Evolutionary conservation across 2,113 vertebrate species (phyloP).

Genomic region (Canis aureus): DNA sequence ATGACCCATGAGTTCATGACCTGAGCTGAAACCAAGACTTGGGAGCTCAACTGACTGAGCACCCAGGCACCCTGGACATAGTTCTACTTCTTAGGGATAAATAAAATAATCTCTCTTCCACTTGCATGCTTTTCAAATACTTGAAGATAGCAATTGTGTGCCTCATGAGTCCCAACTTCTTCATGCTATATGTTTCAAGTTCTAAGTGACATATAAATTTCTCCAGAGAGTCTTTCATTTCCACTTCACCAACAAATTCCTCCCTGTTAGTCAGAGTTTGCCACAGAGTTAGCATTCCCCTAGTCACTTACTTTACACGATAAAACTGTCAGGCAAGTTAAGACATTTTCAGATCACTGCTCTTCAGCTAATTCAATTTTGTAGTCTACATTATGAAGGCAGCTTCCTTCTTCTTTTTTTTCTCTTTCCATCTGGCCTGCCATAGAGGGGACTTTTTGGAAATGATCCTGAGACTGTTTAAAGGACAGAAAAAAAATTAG

Average conservation of each 20-base stretch:
- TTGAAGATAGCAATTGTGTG: neutral
- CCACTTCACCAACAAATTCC: neutral
- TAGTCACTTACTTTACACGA: neutral
- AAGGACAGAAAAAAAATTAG: neutral
- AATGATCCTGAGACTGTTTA: neutral
- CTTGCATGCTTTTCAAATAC: neutral
- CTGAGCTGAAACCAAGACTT: neutral
- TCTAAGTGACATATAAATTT: neutral
- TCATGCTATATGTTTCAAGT: neutral
- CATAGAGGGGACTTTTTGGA: neutral
- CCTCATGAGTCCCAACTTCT: neutral
- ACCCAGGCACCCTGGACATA: neutral
- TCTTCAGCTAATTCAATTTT: constrained; percentile 2
- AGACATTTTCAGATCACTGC: neutral
- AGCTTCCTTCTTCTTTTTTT: neutral
- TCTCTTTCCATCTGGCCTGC: neutral
- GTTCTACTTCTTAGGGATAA: neutral
- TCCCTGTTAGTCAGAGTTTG: neutral
- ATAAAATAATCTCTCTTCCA: neutral
- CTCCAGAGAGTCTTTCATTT: neutral
- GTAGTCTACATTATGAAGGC: neutral
- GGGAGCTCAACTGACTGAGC: neutral
- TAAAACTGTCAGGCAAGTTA: neutral
- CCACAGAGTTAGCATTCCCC: neutral
- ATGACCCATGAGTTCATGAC: neutral